Evolutionary conservation across 2,113 vertebrate genomes (phyloP).

Genomic region (Cyrtonyx montezumae): DNA sequence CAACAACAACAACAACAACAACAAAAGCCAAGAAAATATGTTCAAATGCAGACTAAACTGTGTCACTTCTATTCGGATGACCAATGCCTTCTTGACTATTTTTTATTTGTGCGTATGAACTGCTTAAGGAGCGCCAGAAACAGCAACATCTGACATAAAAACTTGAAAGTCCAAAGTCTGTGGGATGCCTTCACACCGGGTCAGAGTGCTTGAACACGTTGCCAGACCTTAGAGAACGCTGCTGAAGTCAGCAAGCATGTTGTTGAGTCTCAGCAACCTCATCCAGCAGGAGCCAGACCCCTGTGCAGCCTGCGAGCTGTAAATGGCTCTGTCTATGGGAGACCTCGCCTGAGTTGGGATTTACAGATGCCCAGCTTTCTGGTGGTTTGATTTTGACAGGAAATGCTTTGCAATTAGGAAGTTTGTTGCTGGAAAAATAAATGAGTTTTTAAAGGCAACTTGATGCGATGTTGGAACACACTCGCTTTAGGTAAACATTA

Average conservation of each 20-base stretch:
- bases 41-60: not conserved
- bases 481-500: not conserved
- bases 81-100: not conserved
- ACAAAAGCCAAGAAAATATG: not conserved
- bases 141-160: not conserved
- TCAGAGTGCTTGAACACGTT: not conserved
- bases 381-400: not conserved
- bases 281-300: not conserved
- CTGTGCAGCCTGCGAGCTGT: not conserved
- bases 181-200: not conserved
- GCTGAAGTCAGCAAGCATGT: not conserved
- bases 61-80: not conserved
- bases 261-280: not conserved
- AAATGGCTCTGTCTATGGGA: not conserved
- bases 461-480: not conserved
- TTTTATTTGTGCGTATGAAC: not conserved
- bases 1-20: not conserved
- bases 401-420: not conserved
- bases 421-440: not conserved
- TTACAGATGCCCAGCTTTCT: not conserved
- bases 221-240: not conserved
- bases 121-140: not conserved
- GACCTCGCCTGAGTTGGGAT: not conserved
- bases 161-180: not conserved
- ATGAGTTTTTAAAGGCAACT: not conserved